Base-by-base conservation (phyloP, 2,888 invertebrate genomes). In the Dexiosoma caninum region DNA sequence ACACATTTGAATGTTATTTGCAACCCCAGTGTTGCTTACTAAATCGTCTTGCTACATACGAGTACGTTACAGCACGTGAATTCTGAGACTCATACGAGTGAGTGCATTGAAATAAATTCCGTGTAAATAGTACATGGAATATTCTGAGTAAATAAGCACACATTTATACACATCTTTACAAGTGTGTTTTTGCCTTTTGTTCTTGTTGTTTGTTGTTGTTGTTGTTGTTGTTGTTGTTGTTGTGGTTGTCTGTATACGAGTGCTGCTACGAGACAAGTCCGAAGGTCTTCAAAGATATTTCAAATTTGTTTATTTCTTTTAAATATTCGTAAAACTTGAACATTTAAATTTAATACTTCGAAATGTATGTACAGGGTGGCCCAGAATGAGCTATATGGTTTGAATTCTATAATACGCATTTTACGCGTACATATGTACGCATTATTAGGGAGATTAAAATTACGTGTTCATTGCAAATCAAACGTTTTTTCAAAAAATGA, bases 11-110 rank as follows among this genome's bases (percentile, higher is more conserved):
- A 30, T 51, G 16, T 21, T 55, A 42, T 42, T 55, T 53, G 19
- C 40, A 19, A 42, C 21, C 21, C 46, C n/a, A n/a, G 37, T 44
- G 35, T 60, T 60, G 27, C 30, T 70, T 67, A 21, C 49, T 67
- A 16, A 66, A 32, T 59, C 42, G 40, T 59, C 40, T 51, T 69
- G 53, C 62, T 9, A 46, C 59, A 46, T 49, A 77, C 9, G n/a
- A n/a, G n/a, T n/a, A n/a, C n/a, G n/a, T n/a, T n/a, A n/a, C 2
- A 66, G 37, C 74, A 75, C 66, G 74, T 75, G 66, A 66, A 59
- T 59, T 16, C 8, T 60, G n/a, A n/a, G n/a, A 6, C 16, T 51
- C n/a, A 42, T 30, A 51, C 5, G n/a, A n/a, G n/a, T n/a, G n/a
- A n/a, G n/a, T n/a, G n/a, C n/a, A 10, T 14, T 6, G 16, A 42